A percentile compares a stretch with the other conserved stretches of the same genome.
Conservation (phyloP, 2,888 invertebrate species). For the Branchellion lobata region DNA sequence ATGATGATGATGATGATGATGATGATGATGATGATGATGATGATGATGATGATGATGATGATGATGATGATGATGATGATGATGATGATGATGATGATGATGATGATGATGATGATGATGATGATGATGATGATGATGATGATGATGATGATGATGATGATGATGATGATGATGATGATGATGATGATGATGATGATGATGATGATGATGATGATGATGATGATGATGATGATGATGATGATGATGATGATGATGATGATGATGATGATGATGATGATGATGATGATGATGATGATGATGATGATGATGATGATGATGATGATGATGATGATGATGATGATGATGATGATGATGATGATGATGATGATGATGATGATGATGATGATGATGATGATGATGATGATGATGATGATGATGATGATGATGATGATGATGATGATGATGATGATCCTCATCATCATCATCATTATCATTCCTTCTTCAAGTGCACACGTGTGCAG, state of each 20-base stretch:
- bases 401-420: slow-evolving; percentile 45
- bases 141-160: slow-evolving; percentile 43
- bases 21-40: slow-evolving; percentile 40
- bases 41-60: slow-evolving; percentile 41
- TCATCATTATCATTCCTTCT: slow-evolving; percentile 27
- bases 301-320: slow-evolving; percentile 41
- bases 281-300: slow-evolving; percentile 39
- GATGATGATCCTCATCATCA: slow-evolving; percentile 38
- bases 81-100: slow-evolving; percentile 44
- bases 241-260: slow-evolving; percentile 44
- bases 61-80: slow-evolving; percentile 41
- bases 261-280: slow-evolving; percentile 39
- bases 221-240: slow-evolving; percentile 43
- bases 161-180: slow-evolving; percentile 36
- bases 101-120: slow-evolving; percentile 40
- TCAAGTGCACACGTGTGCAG: slow-evolving; percentile 72
- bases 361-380: slow-evolving; percentile 44
- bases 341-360: slow-evolving; percentile 40
- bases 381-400: slow-evolving; percentile 42
- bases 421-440: slow-evolving; percentile 39
- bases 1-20: slow-evolving; percentile 40
- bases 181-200: slow-evolving; percentile 40
- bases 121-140: slow-evolving; percentile 44
- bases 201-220: slow-evolving; percentile 42
- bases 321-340: slow-evolving; percentile 42